Percentiles rank a stretch among this genome's conserved stretches.
Evolutionary conservation across 2,888 invertebrate genomes (phyloP).

Genomic region (Sceliomorpha sp.): DNA sequence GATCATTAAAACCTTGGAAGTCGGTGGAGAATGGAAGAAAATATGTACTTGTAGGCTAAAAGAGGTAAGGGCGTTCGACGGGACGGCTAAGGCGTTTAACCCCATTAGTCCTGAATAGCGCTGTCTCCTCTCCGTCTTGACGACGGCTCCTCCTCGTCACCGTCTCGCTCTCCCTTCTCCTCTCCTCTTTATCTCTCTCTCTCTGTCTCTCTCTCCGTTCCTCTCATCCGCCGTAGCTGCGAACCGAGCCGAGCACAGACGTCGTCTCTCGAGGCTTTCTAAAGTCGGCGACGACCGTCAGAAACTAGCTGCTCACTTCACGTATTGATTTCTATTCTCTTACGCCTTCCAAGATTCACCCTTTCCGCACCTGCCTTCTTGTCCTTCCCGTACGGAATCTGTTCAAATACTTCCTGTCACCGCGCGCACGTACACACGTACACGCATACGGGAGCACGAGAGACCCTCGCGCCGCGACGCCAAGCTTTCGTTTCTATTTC

Average conservation of each 20-base stretch:
- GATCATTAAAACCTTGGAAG: constrained; percentile 48
- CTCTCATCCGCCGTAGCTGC: constrained; percentile 62
- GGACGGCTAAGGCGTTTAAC: constrained; percentile 77
- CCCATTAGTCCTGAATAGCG: constrained; percentile 73
- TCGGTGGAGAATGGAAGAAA: constrained; percentile 59
- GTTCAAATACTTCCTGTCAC: constrained; percentile 36
- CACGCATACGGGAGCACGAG: too few species aligned
- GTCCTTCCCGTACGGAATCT: constrained; percentile 50
- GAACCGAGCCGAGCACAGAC: constrained; percentile 65
- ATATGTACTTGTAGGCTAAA: constrained; percentile 55
- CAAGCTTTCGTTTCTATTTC: constrained; percentile 1
- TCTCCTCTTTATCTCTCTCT: constrained; percentile 42
- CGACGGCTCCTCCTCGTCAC: constrained; percentile 43
- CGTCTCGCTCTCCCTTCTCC: constrained; percentile 45
- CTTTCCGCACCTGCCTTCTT: constrained; percentile 61
- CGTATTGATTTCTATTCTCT: constrained; percentile 79
- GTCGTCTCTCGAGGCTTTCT: constrained; percentile 73
- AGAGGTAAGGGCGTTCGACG: constrained; percentile 64
- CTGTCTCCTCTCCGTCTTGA: constrained; percentile 54
- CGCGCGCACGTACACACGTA: neutral
- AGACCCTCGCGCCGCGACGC: neutral
- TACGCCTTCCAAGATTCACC: constrained; percentile 72
- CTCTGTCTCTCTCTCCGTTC: constrained; percentile 30
- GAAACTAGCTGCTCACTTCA: constrained; percentile 76
- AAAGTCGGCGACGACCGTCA: constrained; percentile 69